Evolutionary conservation across 2,888 invertebrate species (phyloP), one percentile per base, ranked within the genome.

Genomic region (Encarsia formosa): DNA sequence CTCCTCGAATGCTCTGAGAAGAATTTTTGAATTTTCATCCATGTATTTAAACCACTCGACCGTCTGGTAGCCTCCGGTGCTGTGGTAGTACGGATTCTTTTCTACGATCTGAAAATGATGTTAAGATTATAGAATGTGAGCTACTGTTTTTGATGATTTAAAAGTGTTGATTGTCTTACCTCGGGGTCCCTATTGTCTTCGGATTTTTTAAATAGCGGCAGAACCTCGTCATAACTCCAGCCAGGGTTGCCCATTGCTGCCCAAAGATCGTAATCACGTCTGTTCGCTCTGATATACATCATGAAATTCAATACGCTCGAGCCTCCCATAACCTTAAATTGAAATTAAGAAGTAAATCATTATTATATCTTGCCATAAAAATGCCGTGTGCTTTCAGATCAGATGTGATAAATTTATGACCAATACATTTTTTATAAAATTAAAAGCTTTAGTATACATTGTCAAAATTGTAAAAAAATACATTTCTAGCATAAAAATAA

Each of bases 21-120:
- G 46, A 65, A 80, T 77, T 44, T 78, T 67, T 0, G 80, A 76
- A 56, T 82, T 84, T 3, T 73, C 59, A 59, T 86, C 86, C 13
- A 79, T 76, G 62, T 84, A 83, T 0, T 81, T 78, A 59, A 79
- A 84, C 61, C 81, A 74, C 68, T 85, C 83, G 0, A 87, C 84
- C 32, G 79, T 82, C 23, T 81, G 78, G 31, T 83, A 83, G 1
- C 86, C 87, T 3, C 79, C 79, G 6, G 75, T 76, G 1, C 79
- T 77, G 63, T 87, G 87, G 61, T 81, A 82, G 24, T 75, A 64
- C 3, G 75, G 76, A 59, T 83, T 68, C 4, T 60, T 39, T 15
- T 59, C 9, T 1, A 70, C 61, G n/a, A 68, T 54, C 70, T 71
- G 55, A 1, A 60, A 59, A 35, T 26, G n/a, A 31, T 31, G 8